A percentile compares a stretch with the other conserved stretches of the same genome.
These are phyloP conservation scores for Paguma larvata DNA, from an alignment of 2,797 vertebrate species.

Conservation along the genomic window DNA sequence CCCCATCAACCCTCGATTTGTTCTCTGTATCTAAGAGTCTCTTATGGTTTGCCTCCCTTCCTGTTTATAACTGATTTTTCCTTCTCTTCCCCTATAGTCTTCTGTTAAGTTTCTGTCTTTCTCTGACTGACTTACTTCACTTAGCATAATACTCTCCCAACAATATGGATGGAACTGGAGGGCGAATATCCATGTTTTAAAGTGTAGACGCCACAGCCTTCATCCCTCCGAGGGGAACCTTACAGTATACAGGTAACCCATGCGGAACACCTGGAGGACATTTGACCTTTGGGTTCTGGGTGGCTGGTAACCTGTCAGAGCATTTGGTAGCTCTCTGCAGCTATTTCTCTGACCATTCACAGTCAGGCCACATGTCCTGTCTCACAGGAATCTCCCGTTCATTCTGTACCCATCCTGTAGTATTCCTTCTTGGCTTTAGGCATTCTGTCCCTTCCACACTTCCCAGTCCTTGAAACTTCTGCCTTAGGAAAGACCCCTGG, in stretches of 20 bases:
- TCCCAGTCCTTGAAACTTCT: not conserved
- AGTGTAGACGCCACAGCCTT: not conserved
- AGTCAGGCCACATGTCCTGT: rapidly evolving
- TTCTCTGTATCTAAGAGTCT: too few species aligned
- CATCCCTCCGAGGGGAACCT: not conserved
- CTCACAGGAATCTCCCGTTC: not conserved
- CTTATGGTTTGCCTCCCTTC: too few species aligned
- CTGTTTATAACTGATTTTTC: too few species aligned
- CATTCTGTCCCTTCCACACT: not conserved
- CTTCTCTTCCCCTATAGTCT: too few species aligned
- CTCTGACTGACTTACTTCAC: too few species aligned
- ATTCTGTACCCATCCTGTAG: not conserved
- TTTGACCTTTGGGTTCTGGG: not conserved
- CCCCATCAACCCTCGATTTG: too few species aligned
- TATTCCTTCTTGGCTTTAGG: not conserved
- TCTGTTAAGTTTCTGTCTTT: too few species aligned
- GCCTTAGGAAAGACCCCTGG: not conserved
- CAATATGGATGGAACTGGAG: too few species aligned
- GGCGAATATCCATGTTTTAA: not conserved
- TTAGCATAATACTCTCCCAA: too few species aligned
- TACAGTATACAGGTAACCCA: not conserved
- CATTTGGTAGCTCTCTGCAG: not conserved
- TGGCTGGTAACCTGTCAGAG: not conserved
- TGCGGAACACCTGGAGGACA: not conserved
- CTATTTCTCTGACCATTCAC: not conserved